Evolutionary conservation across 2,888 invertebrate genomes (phyloP), one percentile per base, ranked within the genome.

Genomic region (Steinernema hermaphroditum): DNA sequence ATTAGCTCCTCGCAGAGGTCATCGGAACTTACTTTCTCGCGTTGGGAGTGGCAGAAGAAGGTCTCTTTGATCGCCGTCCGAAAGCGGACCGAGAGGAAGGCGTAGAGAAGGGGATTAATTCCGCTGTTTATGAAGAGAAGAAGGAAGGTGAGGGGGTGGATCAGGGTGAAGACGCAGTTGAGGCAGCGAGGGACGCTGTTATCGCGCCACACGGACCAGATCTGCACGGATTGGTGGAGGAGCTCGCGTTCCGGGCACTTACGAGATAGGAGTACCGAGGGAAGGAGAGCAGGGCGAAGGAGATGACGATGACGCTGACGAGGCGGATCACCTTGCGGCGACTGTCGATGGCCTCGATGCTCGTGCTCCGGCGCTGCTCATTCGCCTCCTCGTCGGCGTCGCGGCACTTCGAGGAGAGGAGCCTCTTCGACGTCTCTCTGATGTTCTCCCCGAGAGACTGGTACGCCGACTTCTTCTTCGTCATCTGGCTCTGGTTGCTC

Each of bases 51-150:
- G 57, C 79, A 93, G 75, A 91, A 89, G 43, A 93, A 87, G 29
- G 93, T 89, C 87, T 94, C 94, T 76, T 91, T 90, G 91, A 94
- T 93, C 24, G 93, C 93, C 85, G 92, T 92, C 72, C 93, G 90
- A 87, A 93, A 93, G 85, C 93, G 92, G 76, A 92, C 91, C 1
- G 91, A 91, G 71, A 94, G 89, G 87, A 94, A 93, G 2, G 94
- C 94, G 88, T 94, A 95, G 9, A 95, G 90, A 70, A 94, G 89
- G 0, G 94, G 94, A 88, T 95, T 94, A 77, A 94, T 91, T 68
- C 92, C 94, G 22, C 93, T 94, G 89, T 94, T 94, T 88, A 93
- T 91, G 87, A 94, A 95, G 54, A 94, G 91, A 80, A 93, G 90
- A 76, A 94, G 91, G 88, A 93, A 94, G 29, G 93, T 93, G 75